Evolutionary conservation across 2,888 invertebrate genomes (phyloP).

Genomic region (Tenthredo mesomela): DNA sequence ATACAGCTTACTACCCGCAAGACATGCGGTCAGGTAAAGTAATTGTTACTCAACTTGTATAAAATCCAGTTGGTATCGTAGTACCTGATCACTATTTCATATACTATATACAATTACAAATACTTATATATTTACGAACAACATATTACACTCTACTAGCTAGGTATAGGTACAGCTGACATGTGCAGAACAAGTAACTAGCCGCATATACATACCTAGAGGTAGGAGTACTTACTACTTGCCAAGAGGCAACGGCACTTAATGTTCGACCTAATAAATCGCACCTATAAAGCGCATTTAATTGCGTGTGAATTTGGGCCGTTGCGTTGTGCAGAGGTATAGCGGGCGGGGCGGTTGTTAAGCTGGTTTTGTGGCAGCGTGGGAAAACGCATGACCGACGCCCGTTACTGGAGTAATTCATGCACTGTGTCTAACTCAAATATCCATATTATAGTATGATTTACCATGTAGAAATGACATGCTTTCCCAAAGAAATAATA

Average conservation of each 20-base stretch:
- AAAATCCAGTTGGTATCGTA: background rate
- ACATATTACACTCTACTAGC: background rate
- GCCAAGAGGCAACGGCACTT: slow-evolving; percentile 20
- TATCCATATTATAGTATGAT: background rate
- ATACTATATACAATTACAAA: background rate
- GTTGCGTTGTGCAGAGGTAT: slow-evolving; percentile 37
- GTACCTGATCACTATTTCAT: slow-evolving; percentile 1
- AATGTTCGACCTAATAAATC: slow-evolving; percentile 39
- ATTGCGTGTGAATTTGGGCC: slow-evolving; percentile 66
- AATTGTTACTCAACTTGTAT: slow-evolving; percentile 36
- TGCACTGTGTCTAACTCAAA: background rate
- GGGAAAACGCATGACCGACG: slow-evolving; percentile 59
- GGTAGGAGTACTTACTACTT: background rate
- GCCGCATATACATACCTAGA: background rate
- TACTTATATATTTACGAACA: background rate
- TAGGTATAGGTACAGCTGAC: background rate
- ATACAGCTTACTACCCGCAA: background rate
- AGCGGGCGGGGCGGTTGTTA: slow-evolving; percentile 59
- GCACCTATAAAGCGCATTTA: slow-evolving; percentile 47
- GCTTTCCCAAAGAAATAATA: no score
- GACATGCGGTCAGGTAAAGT: background rate
- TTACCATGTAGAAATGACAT: no score
- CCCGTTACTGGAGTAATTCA: background rate
- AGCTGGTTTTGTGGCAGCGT: slow-evolving; percentile 66
- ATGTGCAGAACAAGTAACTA: background rate